Percentiles rank a stretch among this genome's conserved stretches.
These are phyloP conservation scores for Carposina sasakii DNA, from an alignment of 1,140 invertebrate genomes.

Conservation along the genomic window DNA sequence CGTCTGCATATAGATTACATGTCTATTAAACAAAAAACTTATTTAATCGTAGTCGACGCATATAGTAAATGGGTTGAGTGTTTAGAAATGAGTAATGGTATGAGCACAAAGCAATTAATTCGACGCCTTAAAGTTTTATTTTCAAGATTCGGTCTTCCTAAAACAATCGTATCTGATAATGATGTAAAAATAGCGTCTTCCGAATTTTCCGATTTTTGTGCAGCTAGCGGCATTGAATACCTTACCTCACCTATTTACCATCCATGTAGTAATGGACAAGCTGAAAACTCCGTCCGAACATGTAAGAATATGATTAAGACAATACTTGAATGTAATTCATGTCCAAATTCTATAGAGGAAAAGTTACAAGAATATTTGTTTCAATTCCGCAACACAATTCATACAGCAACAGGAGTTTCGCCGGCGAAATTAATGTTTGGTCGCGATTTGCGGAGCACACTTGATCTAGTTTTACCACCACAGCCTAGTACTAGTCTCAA, in stretches of 20 bases:
- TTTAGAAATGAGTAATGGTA: background rate
- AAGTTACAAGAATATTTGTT: background rate
- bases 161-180: background rate
- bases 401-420: background rate
- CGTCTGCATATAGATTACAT: background rate
- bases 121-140: background rate
- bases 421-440: slow-evolving; percentile 11
- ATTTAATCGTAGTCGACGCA: background rate
- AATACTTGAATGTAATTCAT: background rate
- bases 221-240: background rate
- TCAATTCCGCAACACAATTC: background rate
- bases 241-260: slow-evolving; percentile 3
- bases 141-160: background rate
- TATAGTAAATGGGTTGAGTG: background rate
- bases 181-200: too few relatives aligned
- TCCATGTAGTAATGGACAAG: slow-evolving; percentile 2
- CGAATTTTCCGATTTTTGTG: background rate
- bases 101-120: background rate
- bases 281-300: background rate
- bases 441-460: background rate
- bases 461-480: background rate
- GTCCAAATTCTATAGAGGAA: background rate
- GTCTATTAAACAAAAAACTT: background rate
- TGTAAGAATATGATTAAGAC: slow-evolving; percentile 5
- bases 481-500: background rate